Percentiles rank a stretch among this genome's conserved stretches.
Evolutionary conservation across 1,140 invertebrate species (phyloP).

Genomic region (Meteorus sp.): DNA sequence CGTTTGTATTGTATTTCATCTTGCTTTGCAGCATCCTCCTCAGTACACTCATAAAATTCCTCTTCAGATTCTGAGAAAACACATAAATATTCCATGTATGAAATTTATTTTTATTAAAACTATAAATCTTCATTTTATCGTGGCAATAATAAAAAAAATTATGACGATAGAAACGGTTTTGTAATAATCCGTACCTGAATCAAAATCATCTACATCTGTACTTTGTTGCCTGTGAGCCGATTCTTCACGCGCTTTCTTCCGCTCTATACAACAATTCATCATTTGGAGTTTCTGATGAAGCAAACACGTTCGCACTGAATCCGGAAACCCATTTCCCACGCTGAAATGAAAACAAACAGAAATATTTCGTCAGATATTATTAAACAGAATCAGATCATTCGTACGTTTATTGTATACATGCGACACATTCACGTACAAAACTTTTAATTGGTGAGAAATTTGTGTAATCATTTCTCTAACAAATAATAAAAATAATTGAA

Average conservation of each 20-base stretch:
- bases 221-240: slow-evolving; percentile 42
- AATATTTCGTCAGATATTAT: background rate
- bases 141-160: slow-evolving; percentile 17
- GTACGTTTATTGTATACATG: no score
- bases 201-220: slow-evolving; percentile 40
- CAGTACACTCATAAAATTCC: slow-evolving; percentile 85
- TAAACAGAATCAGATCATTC: no score
- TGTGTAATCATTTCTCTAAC: no score
- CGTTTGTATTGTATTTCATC: slow-evolving; percentile 40
- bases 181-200: slow-evolving; percentile 38
- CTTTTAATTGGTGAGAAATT: no score
- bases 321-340: slow-evolving; percentile 74
- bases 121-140: no score
- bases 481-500: no score
- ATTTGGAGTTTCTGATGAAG: slow-evolving; percentile 95
- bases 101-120: slow-evolving; percentile 7
- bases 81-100: background rate
- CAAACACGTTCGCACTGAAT: slow-evolving; percentile 80
- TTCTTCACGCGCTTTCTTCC: slow-evolving; percentile 65
- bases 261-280: slow-evolving; percentile 93
- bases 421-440: no score
- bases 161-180: slow-evolving; percentile 3
- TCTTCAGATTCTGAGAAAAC: slow-evolving; percentile 33
- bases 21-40: slow-evolving; percentile 61
- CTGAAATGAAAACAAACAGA: slow-evolving; percentile 54